These are phyloP conservation scores for Nezara viridula DNA, from an alignment of 2,888 invertebrate species.

Conservation along the genomic window DNA sequence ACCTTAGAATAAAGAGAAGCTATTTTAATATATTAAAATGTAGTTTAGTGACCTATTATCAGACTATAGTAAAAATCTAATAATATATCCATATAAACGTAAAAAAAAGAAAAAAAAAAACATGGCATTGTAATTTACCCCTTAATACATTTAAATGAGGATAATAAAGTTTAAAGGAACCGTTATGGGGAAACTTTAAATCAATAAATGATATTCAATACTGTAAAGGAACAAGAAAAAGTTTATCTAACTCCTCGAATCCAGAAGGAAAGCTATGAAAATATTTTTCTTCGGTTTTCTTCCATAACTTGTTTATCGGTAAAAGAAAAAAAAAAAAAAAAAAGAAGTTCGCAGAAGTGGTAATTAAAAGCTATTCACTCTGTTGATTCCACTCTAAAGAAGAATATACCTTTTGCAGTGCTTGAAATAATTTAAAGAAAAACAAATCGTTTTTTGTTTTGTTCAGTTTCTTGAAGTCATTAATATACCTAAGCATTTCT, in stretches of 20 bases:
- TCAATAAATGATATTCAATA: no score
- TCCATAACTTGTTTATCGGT: not conserved
- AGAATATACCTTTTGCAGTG: not conserved
- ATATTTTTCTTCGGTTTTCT: not conserved
- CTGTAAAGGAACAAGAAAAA: not conserved
- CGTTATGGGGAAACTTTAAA: not conserved
- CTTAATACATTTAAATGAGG: not conserved
- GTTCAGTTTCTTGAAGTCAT: not conserved
- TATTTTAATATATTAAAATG: no score
- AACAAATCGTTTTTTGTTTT: not conserved
- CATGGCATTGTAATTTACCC: no score
- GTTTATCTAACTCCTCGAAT: not conserved
- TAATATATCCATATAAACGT: no score
- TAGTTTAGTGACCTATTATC: no score
- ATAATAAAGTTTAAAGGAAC: no score
- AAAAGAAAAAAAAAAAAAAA: no score
- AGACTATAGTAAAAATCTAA: no score
- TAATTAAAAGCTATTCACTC: conserved; percentile 1
- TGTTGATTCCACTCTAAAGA: not conserved
- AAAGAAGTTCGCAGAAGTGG: not conserved
- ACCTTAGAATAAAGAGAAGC: no score
- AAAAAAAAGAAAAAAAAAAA: not conserved
- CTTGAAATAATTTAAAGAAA: not conserved
- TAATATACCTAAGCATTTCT: no score
- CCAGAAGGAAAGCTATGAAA: not conserved